Evolutionary conservation across 2,888 invertebrate genomes (phyloP).

Genomic region (Andrena bicolor): DNA sequence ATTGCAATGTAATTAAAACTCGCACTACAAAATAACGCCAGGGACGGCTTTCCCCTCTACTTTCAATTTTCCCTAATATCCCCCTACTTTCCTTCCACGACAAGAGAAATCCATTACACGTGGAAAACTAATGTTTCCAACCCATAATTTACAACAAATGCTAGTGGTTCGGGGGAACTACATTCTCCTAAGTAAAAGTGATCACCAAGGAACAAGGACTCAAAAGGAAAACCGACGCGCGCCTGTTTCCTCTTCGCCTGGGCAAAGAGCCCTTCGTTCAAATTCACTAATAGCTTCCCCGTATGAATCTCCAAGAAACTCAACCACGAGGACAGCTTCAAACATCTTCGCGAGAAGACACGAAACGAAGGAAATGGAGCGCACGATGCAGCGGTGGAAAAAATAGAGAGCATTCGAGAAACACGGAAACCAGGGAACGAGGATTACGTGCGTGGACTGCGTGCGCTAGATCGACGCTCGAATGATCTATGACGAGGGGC

Average conservation of each 20-base stretch:
- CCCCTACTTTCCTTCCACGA: too few relatives aligned
- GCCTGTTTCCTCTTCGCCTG: background rate
- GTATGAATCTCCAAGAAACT: slow-evolving; percentile 12
- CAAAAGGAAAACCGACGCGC: background rate
- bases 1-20: too few relatives aligned
- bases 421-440: slow-evolving; percentile 26
- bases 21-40: too few relatives aligned
- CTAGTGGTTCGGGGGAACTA: too few relatives aligned
- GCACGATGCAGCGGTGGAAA: slow-evolving; percentile 12
- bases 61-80: too few relatives aligned
- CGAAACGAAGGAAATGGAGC: slow-evolving; percentile 23
- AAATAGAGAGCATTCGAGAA: slow-evolving; percentile 15
- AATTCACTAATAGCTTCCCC: background rate
- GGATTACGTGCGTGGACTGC: slow-evolving; percentile 31
- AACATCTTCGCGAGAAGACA: background rate
- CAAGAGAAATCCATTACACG: too few relatives aligned
- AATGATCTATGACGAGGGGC: slow-evolving; percentile 33
- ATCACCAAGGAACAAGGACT: background rate
- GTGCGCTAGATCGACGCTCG: slow-evolving; percentile 5
- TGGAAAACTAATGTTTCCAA: too few relatives aligned
- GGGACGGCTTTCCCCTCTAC: too few relatives aligned
- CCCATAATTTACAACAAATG: too few relatives aligned
- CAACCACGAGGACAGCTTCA: background rate
- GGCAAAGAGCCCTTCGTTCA: background rate
- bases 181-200: too few relatives aligned